These are phyloP conservation scores for Ophiodon elongatus DNA, from an alignment of 2,113 vertebrate genomes.

Conservation along the genomic window DNA sequence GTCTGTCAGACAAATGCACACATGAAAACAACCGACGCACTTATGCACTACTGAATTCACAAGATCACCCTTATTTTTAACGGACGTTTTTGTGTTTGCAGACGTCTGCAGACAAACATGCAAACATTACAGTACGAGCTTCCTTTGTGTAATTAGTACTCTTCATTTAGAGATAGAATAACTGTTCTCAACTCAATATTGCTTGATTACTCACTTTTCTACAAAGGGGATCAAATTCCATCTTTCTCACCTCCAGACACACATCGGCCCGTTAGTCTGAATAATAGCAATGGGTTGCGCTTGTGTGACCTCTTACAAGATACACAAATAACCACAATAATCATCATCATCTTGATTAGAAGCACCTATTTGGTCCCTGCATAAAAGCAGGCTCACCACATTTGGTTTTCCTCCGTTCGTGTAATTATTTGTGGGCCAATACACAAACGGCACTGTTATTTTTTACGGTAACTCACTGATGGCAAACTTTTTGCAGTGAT, in stretches of 20 bases:
- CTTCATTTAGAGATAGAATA: slow-evolving; percentile 21
- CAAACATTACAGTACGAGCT: slow-evolving; percentile 17
- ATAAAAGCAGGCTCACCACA: slow-evolving; percentile 10
- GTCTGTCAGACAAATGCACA: slow-evolving; percentile 51
- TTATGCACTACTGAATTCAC: slow-evolving; percentile 30
- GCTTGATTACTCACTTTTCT: background rate
- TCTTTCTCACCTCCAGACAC: background rate
- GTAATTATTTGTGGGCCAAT: slow-evolving; percentile 54
- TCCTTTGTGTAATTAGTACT: slow-evolving; percentile 14
- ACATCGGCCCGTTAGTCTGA: slow-evolving; percentile 9
- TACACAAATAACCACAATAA: slow-evolving; percentile 22
- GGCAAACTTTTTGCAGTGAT: slow-evolving; percentile 17
- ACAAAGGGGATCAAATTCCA: background rate
- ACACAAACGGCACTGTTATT: slow-evolving; percentile 54
- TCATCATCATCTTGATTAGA: slow-evolving; percentile 47
- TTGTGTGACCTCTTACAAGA: slow-evolving; percentile 21
- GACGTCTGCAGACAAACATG: slow-evolving; percentile 27
- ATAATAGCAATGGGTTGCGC: background rate
- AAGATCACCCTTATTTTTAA: slow-evolving; percentile 15
- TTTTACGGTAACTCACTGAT: slow-evolving; percentile 24
- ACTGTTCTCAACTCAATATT: slow-evolving; percentile 6
- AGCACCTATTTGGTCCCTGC: slow-evolving; percentile 32
- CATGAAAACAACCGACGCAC: slow-evolving; percentile 18
- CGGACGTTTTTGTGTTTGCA: slow-evolving; percentile 28
- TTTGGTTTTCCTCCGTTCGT: slow-evolving; percentile 38